Evolutionary conservation across 1,140 invertebrate species (phyloP).

Genomic region (Drosophila ercepeae): DNA sequence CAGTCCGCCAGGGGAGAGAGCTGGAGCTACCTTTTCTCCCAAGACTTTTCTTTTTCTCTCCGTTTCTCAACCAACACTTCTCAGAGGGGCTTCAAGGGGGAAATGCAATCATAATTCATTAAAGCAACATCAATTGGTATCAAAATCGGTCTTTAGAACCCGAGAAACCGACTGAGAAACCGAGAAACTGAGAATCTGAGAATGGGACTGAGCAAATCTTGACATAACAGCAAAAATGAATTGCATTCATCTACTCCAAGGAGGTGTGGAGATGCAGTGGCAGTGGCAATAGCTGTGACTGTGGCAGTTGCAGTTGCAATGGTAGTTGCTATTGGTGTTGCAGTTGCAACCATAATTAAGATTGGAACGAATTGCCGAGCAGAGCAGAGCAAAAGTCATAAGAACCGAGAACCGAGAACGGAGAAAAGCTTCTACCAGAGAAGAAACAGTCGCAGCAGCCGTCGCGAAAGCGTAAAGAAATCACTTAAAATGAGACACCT

Average conservation of each 20-base stretch:
- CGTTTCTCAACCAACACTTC: slow-evolving; percentile 16
- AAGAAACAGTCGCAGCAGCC: slow-evolving; percentile 14
- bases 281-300: slow-evolving; percentile 7
- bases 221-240: slow-evolving; percentile 64
- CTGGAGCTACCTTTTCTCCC: background rate
- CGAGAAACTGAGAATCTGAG: background rate
- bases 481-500: slow-evolving; percentile 57
- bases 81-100: slow-evolving; percentile 1
- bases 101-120: slow-evolving; percentile 69
- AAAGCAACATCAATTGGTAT: slow-evolving; percentile 63
- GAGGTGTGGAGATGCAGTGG: slow-evolving; percentile 28
- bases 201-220: slow-evolving; percentile 22
- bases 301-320: slow-evolving; percentile 12
- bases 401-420: background rate
- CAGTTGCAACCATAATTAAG: slow-evolving; percentile 66
- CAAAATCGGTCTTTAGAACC: slow-evolving; percentile 16
- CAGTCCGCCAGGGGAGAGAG: slow-evolving; percentile 16
- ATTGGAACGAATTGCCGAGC: slow-evolving; percentile 62
- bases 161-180: background rate
- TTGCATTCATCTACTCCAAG: slow-evolving; percentile 18
- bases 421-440: background rate
- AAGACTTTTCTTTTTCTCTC: slow-evolving; percentile 4
- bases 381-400: slow-evolving; percentile 3
- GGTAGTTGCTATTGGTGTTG: too few species aligned
- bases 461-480: slow-evolving; percentile 71